Percentiles rank a stretch among this genome's conserved stretches.
Evolutionary conservation across 2,113 vertebrate genomes (phyloP).

Genomic region (Poicephalus meyeri): DNA sequence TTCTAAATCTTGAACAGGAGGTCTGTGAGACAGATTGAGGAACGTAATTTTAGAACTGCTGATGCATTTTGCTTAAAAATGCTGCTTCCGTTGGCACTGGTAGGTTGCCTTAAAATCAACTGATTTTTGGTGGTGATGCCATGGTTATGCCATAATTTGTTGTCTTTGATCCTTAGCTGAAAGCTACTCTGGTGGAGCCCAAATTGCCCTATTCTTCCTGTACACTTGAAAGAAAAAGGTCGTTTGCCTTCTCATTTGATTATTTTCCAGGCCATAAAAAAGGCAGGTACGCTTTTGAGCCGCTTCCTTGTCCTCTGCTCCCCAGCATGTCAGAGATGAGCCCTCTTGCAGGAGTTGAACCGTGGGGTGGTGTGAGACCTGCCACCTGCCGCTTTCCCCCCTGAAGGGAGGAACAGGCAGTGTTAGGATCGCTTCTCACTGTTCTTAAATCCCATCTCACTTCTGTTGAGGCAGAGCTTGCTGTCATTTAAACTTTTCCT

Average conservation of each 20-base stretch:
- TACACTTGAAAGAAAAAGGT: neutral
- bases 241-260: neutral
- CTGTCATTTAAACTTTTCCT: neutral
- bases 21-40: neutral
- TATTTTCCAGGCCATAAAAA: neutral
- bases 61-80: neutral
- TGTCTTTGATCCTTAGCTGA: neutral
- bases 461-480: neutral
- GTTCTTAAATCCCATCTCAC: neutral
- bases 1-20: neutral
- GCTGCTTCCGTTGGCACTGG: neutral
- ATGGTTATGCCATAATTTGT: neutral
- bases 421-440: rapidly evolving
- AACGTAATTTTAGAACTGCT: neutral
- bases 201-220: neutral
- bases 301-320: neutral
- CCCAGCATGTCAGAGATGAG: neutral
- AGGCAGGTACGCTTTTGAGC: neutral
- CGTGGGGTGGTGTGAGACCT: neutral
- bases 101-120: neutral
- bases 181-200: neutral
- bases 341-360: neutral
- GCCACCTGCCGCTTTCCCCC: neutral
- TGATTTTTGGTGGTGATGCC: neutral
- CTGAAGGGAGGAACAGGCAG: neutral